Percentiles rank a stretch among this genome's conserved stretches.
Conservation (phyloP, 2,888 invertebrate genomes). For the Scaeva pyrastri region DNA sequence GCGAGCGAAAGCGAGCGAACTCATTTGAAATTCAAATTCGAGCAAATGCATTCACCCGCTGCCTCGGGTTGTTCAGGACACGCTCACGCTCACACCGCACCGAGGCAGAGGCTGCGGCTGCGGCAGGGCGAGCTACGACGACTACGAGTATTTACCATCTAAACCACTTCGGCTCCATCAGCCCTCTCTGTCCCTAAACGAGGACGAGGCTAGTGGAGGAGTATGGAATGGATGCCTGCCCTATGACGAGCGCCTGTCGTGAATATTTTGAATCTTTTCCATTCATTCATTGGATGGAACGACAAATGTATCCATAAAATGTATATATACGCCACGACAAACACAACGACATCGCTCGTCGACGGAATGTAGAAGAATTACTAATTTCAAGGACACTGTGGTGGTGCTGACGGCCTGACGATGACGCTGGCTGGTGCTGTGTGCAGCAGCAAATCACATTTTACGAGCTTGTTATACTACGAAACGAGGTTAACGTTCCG, state of each 20-base stretch:
- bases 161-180: not conserved
- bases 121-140: too few relatives aligned
- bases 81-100: conserved; percentile 13
- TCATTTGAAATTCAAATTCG: conserved; percentile 75
- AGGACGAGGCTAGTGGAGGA: too few relatives aligned
- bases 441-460: conserved; percentile 67
- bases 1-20: conserved; percentile 36
- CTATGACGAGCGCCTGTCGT: conserved; percentile 45
- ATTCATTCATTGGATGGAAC: conserved; percentile 41
- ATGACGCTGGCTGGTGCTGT: conserved; percentile 11
- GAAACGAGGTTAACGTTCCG: conserved; percentile 62
- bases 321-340: not conserved
- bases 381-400: conserved; percentile 65
- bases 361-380: conserved; percentile 33
- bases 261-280: conserved; percentile 37
- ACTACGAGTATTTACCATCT: conserved; percentile 13
- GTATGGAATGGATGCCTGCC: not conserved
- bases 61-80: conserved; percentile 59
- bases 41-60: conserved; percentile 70
- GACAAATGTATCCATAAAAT: conserved; percentile 28
- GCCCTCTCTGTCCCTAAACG: not conserved
- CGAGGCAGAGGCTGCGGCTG: too few relatives aligned
- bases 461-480: conserved; percentile 73
- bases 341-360: not conserved
- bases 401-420: too few relatives aligned